Evolutionary conservation across 2,888 invertebrate species (phyloP), one percentile per base, ranked within the genome.

Genomic region (Pinctada fucata): DNA sequence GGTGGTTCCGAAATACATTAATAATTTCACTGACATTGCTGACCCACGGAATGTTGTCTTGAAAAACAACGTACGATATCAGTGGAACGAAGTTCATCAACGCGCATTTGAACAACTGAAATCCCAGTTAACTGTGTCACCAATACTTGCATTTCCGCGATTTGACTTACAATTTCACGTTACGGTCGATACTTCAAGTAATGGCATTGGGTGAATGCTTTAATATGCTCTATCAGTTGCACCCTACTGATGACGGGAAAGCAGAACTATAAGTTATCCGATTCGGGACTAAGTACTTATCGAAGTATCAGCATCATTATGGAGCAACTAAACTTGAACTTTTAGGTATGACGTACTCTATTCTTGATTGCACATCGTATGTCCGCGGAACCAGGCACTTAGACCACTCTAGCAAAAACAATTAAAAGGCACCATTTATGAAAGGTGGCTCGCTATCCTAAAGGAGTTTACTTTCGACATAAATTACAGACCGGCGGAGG

Each of bases 131-230:
- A 2, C 76, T 1, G 79, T 75, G 10, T 85, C 81, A 8, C 66
- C 65, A 16, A 79, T 79, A 6, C 72, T 85, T 3, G 80, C 83
- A 13, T 83, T 80, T 72, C 85, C 83, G 4, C 45, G 69, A 1
- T 85, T 73, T 68, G 80, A 85, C 52, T 49, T 76, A 5, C 63
- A 73, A 31, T 83, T 82, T 52, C 64, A 79, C 2, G 51, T 83
- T 31, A 31, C 31, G 31, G 31, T 31, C 31, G 31, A 31, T 31
- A 31, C 31, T 31, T 31, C 31, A 31, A 31, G 58, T 16, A n/a
- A 75, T n/a, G 85, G 85, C 3, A 82, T 82, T 51, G 83, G 82
- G 3, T 85, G 76, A 48, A 83, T 85, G 82, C 64, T 83, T 2
- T 31, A 31, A 31, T 31, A 31, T 31, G 31, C 31, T 31, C 31